A percentile compares a stretch with the other conserved stretches of the same genome.
These are phyloP conservation scores for Shinisaurus crocodilurus DNA, from an alignment of 2,113 vertebrate species.

Conservation along the genomic window DNA sequence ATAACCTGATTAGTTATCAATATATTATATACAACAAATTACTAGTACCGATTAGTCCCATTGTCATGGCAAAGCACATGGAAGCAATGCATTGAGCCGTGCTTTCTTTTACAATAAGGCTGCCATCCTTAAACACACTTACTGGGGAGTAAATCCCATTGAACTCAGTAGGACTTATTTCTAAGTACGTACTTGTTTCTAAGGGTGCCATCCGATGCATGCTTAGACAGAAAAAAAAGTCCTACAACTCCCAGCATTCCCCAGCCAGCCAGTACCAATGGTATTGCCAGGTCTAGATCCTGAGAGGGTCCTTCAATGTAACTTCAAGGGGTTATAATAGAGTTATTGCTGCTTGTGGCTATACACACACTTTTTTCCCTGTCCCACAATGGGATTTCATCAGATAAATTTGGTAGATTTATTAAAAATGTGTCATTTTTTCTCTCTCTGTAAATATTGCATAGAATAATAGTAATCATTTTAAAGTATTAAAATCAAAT, in stretches of 20 bases:
- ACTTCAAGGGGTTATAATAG: not conserved
- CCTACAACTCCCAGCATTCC: no score
- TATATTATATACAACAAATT: not conserved
- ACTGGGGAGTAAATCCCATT: not conserved
- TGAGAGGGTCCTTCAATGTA: not conserved
- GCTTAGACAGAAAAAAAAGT: no score
- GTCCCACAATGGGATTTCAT: no score
- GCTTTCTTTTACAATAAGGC: not conserved
- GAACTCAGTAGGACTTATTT: not conserved
- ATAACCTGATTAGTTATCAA: not conserved
- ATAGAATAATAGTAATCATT: not conserved
- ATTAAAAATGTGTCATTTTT: not conserved
- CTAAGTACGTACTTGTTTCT: not conserved
- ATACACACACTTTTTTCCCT: no score
- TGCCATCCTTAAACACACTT: not conserved
- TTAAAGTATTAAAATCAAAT: no score
- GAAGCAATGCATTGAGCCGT: not conserved
- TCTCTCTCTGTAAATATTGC: not conserved
- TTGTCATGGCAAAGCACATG: not conserved
- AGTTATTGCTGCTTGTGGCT: not conserved
- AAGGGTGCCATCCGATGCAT: no score
- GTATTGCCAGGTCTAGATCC: no score
- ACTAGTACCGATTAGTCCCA: not conserved
- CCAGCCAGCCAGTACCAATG: not conserved
- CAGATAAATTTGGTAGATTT: not conserved